Evolutionary conservation across 2,797 vertebrate species (phyloP), one percentile per base, ranked within the genome.

Genomic region (Liasis olivaceus): DNA sequence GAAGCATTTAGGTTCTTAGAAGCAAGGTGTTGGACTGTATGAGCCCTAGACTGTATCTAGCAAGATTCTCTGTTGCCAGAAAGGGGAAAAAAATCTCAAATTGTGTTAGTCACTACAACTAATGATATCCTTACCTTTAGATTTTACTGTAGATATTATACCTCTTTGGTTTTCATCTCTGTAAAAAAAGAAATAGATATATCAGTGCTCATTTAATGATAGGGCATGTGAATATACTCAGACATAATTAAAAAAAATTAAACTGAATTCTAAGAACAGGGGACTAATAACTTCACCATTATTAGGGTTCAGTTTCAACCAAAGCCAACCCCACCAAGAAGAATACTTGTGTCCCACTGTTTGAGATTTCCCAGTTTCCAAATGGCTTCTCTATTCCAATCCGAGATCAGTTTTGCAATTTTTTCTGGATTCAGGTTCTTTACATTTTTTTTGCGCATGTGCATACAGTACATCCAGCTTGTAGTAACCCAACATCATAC

Each of bases 71-170:
- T 58, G 31, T n/a, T 86, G n/a, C 64, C 14, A 12, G 47, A 6
- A 24, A 26, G 15, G 3, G 11, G 8, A 22, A 12, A 28, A 11
- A 31, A 15, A 22, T 28, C 28, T 12, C 28, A 51, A 60, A 22
- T 15, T 88, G 28, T 20, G 56, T 42, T 36, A 85, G 13, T 85
- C 24, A 88, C 26, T 11, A 60, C 17, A 89, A 66, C 60, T 26
- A 7, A 51, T 42, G 13, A 47, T 28, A 59, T 64, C 63, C 98
- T 98, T 98, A 99, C 99, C 98, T 98, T 98, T 98, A 89, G 98
- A 98, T 95, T 97, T 98, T 90, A 98, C 96, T 90, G 97, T 97
- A 96, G 97, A 95, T 93, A 96, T 91, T 36, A 42, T 72, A 95
- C 97, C 97, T 94, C 94, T 97, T 94, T 94, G 94, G 1, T 92